These are phyloP conservation scores for Beroe ovata DNA, from an alignment of 37 sponge, comb jelly and placozoan genomes.

Conservation along the genomic window DNA sequence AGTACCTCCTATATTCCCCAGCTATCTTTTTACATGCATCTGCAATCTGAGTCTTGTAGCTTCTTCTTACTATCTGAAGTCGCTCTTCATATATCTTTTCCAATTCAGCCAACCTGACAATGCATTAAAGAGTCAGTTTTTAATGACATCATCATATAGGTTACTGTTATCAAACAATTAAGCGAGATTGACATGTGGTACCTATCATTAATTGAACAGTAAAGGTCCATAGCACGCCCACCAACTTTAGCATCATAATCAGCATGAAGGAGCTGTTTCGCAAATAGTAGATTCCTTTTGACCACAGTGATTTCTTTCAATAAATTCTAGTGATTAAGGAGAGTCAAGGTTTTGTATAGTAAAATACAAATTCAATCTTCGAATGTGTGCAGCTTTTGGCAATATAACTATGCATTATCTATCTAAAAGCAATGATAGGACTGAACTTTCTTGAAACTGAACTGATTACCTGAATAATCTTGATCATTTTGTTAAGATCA, in stretches of 20 bases:
- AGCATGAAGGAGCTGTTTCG: constrained; percentile 49
- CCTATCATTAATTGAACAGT: constrained; percentile 64
- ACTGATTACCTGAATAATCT: constrained; percentile 45
- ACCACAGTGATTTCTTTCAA: constrained; percentile 62
- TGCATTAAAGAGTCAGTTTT: too few relatives aligned
- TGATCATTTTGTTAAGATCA: constrained; percentile 54
- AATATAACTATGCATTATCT: too few relatives aligned
- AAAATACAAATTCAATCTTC: too few relatives aligned
- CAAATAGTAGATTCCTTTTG: constrained; percentile 44
- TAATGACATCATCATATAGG: too few relatives aligned
- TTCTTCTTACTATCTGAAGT: constrained; percentile 13
- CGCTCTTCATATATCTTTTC: constrained; percentile 47
- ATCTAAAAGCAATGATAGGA: too few relatives aligned
- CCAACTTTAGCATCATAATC: constrained; percentile 67
- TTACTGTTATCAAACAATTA: too few relatives aligned
- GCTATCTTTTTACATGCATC: constrained; percentile 67
- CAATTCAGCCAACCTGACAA: constrained; percentile 20
- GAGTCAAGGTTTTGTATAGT: too few relatives aligned
- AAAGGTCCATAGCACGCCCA: constrained; percentile 59
- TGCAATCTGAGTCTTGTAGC: constrained; percentile 58
- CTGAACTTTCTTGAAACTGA: background rate
- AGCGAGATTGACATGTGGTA: background rate
- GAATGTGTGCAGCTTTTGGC: too few relatives aligned
- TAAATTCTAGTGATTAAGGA: too few relatives aligned
- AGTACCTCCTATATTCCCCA: constrained; percentile 37